Conservation (phyloP, 2,797 vertebrate genomes). For the Molossus molossus region DNA sequence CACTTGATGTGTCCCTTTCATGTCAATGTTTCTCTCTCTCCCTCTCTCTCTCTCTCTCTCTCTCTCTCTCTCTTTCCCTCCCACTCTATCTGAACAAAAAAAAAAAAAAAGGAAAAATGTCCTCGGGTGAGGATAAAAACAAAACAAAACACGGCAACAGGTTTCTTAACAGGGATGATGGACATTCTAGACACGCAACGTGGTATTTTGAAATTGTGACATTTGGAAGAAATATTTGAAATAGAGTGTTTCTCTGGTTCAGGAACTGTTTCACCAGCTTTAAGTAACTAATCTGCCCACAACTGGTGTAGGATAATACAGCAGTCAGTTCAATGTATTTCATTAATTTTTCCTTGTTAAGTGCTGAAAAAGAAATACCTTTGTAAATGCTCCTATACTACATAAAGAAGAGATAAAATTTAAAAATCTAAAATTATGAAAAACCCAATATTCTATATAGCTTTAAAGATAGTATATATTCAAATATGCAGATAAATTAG, state of each 20-base stretch:
- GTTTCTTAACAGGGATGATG: not conserved
- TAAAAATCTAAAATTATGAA: conserved; percentile 11
- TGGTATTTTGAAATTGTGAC: conserved; percentile 20
- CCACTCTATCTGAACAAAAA: too few species aligned
- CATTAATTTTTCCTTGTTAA: conserved; percentile 48
- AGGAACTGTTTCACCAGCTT: conserved; percentile 14
- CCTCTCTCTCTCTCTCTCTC: too few species aligned
- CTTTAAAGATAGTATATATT: conserved; percentile 38
- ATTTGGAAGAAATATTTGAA: conserved; percentile 44
- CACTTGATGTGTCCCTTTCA: too few species aligned
- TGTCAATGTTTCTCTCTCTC: too few species aligned
- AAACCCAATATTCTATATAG: conserved; percentile 11
- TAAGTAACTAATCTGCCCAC: conserved; percentile 9
- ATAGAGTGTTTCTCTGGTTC: conserved; percentile 16
- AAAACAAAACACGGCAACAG: not conserved
- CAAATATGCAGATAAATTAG: conserved; percentile 23
- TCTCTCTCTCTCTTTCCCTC: too few species aligned
- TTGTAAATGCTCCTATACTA: conserved; percentile 54
- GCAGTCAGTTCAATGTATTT: conserved; percentile 13
- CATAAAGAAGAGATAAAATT: not conserved
- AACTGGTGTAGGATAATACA: conserved; percentile 22
- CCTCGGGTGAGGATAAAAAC: too few species aligned
- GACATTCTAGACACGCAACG: not conserved
- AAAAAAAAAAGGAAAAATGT: too few species aligned
- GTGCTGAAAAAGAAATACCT: conserved; percentile 6